Base-by-base conservation (phyloP, 2,113 vertebrate species). In the Bos indicus region DNA sequence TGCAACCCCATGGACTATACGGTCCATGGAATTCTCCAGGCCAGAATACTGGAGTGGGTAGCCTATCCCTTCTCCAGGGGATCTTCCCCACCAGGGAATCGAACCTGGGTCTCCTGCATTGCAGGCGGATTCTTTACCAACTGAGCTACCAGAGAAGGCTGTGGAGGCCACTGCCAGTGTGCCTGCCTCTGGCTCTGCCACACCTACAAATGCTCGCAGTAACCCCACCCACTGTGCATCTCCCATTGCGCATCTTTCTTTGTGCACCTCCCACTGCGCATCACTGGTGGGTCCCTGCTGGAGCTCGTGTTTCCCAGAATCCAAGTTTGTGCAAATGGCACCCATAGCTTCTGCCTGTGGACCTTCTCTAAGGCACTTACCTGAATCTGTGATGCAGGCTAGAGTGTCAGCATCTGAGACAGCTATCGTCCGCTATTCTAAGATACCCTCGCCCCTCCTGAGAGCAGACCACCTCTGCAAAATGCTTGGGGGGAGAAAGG, bases 201-300 rank as follows among this genome's bases (percentile, higher is more conserved):
- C 3, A 28, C 40, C 10, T 51, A 19, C 51, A 17, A 5, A 33
- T 28, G 83, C 21, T 36, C 2, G 0, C 9, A 3, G 19, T 1
- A 5, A 16, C 15, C 3, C 6, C n/a, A 46, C 40, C 6, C 6
- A 14, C 8, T 6, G 19, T 1, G 17, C 11, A 10, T 28, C 28
- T 43, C 11, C 6, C 23, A 15, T 25, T 7, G 28, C 2, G 1
- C 51, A 7, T 16, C 21, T 83, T 13, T 9, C 21, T 3, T 3
- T 60, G 62, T 12, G 64, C 30, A 4, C 13, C 8, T 46, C 10
- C 17, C 46, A 19, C 15, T 54, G 51, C 1, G 26, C 71, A 6
- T 17, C 19, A 56, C 40, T 0, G 12, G 1, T 25, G 23, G 19
- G 40, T 19, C 12, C 3, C 25, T 28, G 21, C 6, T 2, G 15